Conservation (phyloP, 2,888 invertebrate genomes). For the Ennomos fuscantarius region DNA sequence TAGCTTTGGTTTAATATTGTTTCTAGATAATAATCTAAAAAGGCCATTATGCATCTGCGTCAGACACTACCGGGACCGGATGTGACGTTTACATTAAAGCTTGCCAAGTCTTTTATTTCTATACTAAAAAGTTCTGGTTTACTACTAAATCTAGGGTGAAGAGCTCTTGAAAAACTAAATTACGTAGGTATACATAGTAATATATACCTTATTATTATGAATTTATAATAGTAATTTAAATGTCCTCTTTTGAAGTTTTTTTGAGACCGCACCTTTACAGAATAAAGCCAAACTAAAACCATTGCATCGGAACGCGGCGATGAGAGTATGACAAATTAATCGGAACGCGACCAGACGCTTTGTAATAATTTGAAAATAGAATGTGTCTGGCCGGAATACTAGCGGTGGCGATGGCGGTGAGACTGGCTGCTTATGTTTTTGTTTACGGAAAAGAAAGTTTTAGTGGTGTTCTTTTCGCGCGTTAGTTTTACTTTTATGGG, state of each 20-base stretch:
- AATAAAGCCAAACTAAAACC: constrained; percentile 39
- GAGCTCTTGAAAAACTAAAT: too few species aligned
- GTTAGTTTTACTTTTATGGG: constrained; percentile 31
- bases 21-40: not conserved
- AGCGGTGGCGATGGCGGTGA: constrained; percentile 25
- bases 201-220: too few species aligned
- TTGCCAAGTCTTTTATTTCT: not conserved
- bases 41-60: constrained; percentile 1
- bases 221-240: too few species aligned
- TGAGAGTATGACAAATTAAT: constrained; percentile 75
- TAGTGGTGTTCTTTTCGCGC: constrained; percentile 33
- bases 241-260: too few species aligned
- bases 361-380: constrained; percentile 68
- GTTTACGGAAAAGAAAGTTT: constrained; percentile 37
- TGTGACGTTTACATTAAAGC: not conserved
- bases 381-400: constrained; percentile 48
- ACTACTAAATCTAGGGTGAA: too few species aligned
- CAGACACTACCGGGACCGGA: constrained; percentile 6
- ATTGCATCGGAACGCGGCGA: constrained; percentile 54
- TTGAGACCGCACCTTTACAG: not conserved
- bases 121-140: too few species aligned
- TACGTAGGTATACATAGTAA: too few species aligned
- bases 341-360: constrained; percentile 57
- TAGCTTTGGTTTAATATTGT: constrained; percentile 1
- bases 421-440: constrained; percentile 19